Evolutionary conservation across 2,113 vertebrate species (phyloP), one percentile per base, ranked within the genome.

Genomic region (Corythoichthys haematopterus): DNA sequence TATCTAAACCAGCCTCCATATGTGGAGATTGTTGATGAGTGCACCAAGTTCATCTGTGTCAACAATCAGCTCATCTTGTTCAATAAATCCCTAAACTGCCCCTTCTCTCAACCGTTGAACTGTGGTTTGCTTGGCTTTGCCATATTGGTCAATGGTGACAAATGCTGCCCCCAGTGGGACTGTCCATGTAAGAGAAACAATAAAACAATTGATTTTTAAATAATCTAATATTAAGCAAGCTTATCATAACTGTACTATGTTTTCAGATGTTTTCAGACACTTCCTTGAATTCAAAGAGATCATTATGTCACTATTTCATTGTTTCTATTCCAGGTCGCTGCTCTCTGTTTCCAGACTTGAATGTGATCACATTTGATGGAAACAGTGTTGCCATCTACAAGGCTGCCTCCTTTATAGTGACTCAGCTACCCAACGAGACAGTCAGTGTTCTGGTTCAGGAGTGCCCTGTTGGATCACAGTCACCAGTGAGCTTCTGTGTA

Each of bases 111-210:
- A 0, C 95, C 90, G 7, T 95, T 93, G 3, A 94, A 87, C 88
- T 99, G 97, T 64, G 97, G 96, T 71, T 88, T 98, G 78, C 85
- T 96, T 52, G 97, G 97, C 75, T 94, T 97, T 1, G 93, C 95
- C 0, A 63, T 94, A 40, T 91, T 93, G 75, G 87, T 91, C 50
- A 97, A 95, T 16, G 94, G 95, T 65, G 95, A 98, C 88, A 96
- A 90, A 75, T 99, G 97, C 88, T 98, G 97, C 66, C 95, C 96
- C 0, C 78, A 93, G 84, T 99, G 96, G 97, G 93, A 94, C 75
- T 99, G 97, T 79, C 93, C 97, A 88, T 99, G 97, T 98, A 88
- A 96, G 96, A 91, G 50, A 73, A 70, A 76, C 65, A 50, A 36
- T 68, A 8, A 45, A 37, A 35, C 36, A 5, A 40, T 20, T 3